Percentiles rank a stretch among this genome's conserved stretches.
phyloP scores from a whole-genome alignment of 2,797 vertebrate genomes.

The Gastrophryne carolinensis region DNA sequence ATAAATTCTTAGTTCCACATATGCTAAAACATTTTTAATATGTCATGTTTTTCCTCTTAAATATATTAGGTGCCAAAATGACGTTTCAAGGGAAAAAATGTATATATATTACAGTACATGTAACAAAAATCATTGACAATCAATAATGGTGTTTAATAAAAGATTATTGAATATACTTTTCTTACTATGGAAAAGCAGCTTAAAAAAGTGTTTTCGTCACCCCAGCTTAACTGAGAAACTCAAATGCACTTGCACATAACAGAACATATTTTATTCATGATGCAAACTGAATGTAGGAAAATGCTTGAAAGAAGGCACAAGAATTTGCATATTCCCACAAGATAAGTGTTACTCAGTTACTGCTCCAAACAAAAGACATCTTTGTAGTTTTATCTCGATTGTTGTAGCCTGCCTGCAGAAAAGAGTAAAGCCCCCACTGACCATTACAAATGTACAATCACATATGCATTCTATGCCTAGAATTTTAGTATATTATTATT shows the following conservation, averaged over 20 bases:
- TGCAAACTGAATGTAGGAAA: constrained; percentile 37
- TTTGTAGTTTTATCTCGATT: neutral
- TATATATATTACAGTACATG: no score
- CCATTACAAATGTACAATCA: no score
- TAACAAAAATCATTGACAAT: no score
- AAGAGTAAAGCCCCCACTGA: neutral
- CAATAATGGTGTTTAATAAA: neutral
- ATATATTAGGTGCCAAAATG: no score
- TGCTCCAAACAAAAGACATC: constrained; percentile 19
- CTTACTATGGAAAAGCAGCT: constrained; percentile 29
- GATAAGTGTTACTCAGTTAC: constrained; percentile 26
- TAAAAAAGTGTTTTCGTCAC: constrained; percentile 35
- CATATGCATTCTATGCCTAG: no score
- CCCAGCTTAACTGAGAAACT: constrained; percentile 39
- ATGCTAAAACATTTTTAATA: no score
- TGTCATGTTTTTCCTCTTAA: no score
- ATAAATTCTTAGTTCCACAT: no score
- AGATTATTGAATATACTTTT: constrained; percentile 38
- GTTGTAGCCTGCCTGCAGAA: neutral
- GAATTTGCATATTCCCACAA: constrained; percentile 46
- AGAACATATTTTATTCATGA: constrained; percentile 48
- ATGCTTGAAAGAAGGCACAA: constrained; percentile 38
- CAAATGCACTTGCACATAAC: constrained; percentile 37
- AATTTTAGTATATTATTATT: no score
- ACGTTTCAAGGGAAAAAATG: no score